phyloP scores from a whole-genome alignment of 2,113 vertebrate species.

The Mobula birostris region DNA sequence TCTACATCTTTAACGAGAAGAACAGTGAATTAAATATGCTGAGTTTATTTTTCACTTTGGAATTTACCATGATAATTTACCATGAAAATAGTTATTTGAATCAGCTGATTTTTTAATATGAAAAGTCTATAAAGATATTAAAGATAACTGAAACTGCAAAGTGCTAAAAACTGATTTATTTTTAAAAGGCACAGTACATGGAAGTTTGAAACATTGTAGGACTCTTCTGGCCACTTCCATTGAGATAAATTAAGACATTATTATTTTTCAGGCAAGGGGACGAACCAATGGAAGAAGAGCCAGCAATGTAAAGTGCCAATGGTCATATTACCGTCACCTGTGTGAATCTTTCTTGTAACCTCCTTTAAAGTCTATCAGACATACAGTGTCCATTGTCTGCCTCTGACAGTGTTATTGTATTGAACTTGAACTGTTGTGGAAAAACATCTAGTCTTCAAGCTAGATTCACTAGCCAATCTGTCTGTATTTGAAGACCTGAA shows the following conservation, averaged over 20 bases:
- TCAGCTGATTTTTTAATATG: neutral
- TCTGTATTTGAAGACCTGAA: constrained; percentile 36
- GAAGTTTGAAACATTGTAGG: neutral
- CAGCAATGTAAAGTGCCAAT: constrained; percentile 61
- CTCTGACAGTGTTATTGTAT: constrained; percentile 37
- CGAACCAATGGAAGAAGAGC: constrained; percentile 87
- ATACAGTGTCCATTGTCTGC: constrained; percentile 38
- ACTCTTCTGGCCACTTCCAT: neutral
- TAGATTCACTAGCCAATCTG: constrained; percentile 37
- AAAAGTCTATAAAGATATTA: neutral
- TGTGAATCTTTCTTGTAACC: constrained; percentile 41
- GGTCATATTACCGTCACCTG: constrained; percentile 42
- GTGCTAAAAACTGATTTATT: neutral
- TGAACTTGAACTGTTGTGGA: constrained; percentile 37
- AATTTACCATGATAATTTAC: neutral
- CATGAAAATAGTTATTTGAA: neutral
- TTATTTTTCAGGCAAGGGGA: constrained; percentile 61
- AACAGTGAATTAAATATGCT: neutral
- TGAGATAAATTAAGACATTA: neutral
- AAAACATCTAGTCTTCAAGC: constrained; percentile 38
- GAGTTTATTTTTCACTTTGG: neutral
- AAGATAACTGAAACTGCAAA: neutral
- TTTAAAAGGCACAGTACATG: neutral
- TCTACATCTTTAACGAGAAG: neutral
- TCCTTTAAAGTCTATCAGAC: constrained; percentile 38